phyloP scores from a whole-genome alignment of 1,140 invertebrate species.

The Scylla paramamosain region DNA sequence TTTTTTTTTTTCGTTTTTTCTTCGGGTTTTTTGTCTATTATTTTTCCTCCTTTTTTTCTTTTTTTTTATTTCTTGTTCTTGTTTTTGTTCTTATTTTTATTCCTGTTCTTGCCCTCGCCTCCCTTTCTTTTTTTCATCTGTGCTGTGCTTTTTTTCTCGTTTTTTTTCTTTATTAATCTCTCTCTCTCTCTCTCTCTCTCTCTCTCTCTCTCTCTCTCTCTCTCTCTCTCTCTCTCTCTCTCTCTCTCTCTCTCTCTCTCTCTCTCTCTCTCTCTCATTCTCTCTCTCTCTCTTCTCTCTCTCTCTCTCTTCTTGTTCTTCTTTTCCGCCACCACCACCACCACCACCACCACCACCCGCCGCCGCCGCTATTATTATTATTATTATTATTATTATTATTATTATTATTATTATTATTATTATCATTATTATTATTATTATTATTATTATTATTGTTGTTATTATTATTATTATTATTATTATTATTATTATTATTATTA shows the following conservation, averaged over 20 bases:
- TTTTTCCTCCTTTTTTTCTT: not conserved
- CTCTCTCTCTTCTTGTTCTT: too few relatives aligned
- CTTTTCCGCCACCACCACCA: too few relatives aligned
- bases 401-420: too few relatives aligned
- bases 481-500: too few relatives aligned
- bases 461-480: too few relatives aligned
- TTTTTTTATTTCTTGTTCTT: not conserved
- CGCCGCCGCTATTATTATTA: too few relatives aligned
- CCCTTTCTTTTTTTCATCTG: slow-evolving; percentile 4
- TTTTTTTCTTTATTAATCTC: not conserved
- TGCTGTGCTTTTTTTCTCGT: not conserved
- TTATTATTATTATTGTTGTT: too few relatives aligned
- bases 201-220: too few relatives aligned
- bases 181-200: not conserved
- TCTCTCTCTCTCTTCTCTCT: not conserved
- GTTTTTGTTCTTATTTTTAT: not conserved
- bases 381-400: too few relatives aligned
- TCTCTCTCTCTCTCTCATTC: not conserved
- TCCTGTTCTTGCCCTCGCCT: not conserved
- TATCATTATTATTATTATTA: too few relatives aligned
- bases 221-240: not conserved
- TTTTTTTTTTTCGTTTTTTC: too few relatives aligned
- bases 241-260: not conserved
- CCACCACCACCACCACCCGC: too few relatives aligned
- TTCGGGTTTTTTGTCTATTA: not conserved